phyloP scores from a whole-genome alignment of 2,888 invertebrate species.

The Lasioglossum malachurum region DNA sequence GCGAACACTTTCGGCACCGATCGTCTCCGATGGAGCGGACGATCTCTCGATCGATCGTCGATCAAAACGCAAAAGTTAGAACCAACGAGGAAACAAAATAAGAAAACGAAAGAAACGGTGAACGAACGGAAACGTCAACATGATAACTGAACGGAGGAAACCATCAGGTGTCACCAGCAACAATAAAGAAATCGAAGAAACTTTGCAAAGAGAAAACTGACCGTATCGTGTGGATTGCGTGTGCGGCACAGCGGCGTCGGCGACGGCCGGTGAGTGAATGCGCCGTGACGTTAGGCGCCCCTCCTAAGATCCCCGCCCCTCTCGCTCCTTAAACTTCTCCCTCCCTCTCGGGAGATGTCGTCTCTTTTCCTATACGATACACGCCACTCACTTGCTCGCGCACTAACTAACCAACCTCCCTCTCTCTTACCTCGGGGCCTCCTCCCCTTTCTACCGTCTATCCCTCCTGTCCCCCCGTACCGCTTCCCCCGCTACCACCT shows the following conservation, averaged over 20 bases:
- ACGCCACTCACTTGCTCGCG: constrained; percentile 57
- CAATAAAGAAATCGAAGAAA: constrained; percentile 9
- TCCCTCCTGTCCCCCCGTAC: constrained; percentile 50
- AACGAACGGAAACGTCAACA: background rate
- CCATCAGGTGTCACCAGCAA: constrained; percentile 24
- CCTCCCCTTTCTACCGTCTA: constrained; percentile 51
- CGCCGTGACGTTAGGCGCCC: constrained; percentile 82
- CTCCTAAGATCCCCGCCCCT: constrained; percentile 79
- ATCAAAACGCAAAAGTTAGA: background rate
- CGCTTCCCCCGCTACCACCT: constrained; percentile 36
- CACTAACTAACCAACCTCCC: constrained; percentile 51
- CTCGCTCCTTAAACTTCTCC: constrained; percentile 67
- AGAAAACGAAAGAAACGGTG: background rate
- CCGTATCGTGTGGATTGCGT: constrained; percentile 79
- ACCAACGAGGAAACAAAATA: too few relatives aligned
- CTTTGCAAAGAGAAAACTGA: constrained; percentile 72
- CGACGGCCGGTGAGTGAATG: constrained; percentile 84
- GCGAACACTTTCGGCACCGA: constrained; percentile 4
- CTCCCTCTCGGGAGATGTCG: constrained; percentile 34
- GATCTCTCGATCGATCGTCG: background rate
- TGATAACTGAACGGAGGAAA: constrained; percentile 25
- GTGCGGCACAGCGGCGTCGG: constrained; percentile 81
- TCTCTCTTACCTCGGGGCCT: constrained; percentile 26
- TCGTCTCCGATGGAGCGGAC: background rate
- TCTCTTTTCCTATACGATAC: constrained; percentile 54